phyloP scores from a whole-genome alignment of 2,888 invertebrate species.

The Deilephila elpenor region DNA sequence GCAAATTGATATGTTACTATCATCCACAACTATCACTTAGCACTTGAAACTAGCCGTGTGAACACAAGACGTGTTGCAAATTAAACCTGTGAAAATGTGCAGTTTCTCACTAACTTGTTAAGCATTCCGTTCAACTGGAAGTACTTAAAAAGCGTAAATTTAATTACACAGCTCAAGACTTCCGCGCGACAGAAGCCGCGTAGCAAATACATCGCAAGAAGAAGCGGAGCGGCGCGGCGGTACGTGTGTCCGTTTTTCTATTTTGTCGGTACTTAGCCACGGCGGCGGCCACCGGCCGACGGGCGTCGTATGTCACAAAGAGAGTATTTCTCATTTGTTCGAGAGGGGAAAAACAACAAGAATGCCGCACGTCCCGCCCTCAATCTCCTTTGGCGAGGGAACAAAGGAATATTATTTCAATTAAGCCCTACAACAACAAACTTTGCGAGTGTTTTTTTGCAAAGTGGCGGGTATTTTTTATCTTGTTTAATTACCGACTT shows the following conservation, averaged over 20 bases:
- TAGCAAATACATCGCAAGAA: neutral
- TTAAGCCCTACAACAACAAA: conserved; percentile 63
- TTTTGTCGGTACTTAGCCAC: conserved; percentile 55
- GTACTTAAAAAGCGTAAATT: conserved; percentile 28
- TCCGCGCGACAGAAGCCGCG: neutral
- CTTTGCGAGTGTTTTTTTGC: conserved; percentile 52
- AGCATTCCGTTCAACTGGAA: conserved; percentile 37
- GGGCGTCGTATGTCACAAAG: conserved; percentile 74
- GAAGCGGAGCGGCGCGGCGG: neutral
- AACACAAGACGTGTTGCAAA: conserved; percentile 8
- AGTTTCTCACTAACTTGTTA: conserved; percentile 31
- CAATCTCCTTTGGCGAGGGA: conserved; percentile 70
- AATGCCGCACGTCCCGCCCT: conserved; percentile 66
- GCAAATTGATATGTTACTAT: too few relatives aligned
- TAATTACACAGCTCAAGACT: conserved; percentile 25
- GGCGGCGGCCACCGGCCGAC: conserved; percentile 59
- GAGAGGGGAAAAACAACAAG: conserved; percentile 69
- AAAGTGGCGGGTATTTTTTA: conserved; percentile 42
- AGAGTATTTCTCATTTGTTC: conserved; percentile 77
- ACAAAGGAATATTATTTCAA: conserved; percentile 80
- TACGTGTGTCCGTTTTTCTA: conserved; percentile 48
- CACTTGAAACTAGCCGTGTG: neutral
- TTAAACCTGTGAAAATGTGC: conserved; percentile 16
- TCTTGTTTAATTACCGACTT: conserved; percentile 54
- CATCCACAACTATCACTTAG: neutral